phyloP scores from a whole-genome alignment of 2,888 invertebrate species.

The Diarsia mendica region DNA sequence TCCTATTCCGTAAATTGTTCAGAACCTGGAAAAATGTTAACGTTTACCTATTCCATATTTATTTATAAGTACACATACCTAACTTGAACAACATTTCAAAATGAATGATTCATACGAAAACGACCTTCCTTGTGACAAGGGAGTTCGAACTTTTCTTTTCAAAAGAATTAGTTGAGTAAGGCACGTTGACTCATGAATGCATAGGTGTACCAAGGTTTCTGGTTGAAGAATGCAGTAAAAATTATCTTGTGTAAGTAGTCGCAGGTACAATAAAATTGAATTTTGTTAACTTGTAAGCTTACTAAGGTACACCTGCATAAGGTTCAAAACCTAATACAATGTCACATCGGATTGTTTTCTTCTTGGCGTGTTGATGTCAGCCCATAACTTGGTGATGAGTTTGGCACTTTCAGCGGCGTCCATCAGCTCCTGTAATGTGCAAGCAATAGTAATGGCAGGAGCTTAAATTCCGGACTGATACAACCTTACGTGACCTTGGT shows the following conservation, averaged over 20 bases:
- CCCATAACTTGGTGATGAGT: too few relatives aligned
- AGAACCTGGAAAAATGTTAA: neutral
- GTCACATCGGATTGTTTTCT: neutral
- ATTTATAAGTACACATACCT: constrained; percentile 28
- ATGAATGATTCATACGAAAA: constrained; percentile 52
- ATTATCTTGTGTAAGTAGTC: neutral
- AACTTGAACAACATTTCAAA: constrained; percentile 12
- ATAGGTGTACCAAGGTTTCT: constrained; percentile 48
- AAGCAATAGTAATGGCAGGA: too few relatives aligned
- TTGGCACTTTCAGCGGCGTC: too few relatives aligned
- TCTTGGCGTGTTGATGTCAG: too few relatives aligned
- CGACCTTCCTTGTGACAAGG: constrained; percentile 51
- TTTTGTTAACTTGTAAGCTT: neutral
- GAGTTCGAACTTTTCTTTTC: constrained; percentile 58
- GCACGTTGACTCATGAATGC: constrained; percentile 54
- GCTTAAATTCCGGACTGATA: neutral
- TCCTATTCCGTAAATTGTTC: neutral
- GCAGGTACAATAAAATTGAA: neutral
- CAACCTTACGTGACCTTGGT: neutral
- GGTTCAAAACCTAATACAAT: neutral
- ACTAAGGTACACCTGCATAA: neutral
- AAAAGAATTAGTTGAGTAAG: constrained; percentile 53
- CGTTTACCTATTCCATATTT: constrained; percentile 5
- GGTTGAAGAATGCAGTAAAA: constrained; percentile 19
- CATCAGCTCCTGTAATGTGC: too few relatives aligned